phyloP scores from a whole-genome alignment of 2,797 vertebrate genomes.

The Taeniopygia guttata region DNA sequence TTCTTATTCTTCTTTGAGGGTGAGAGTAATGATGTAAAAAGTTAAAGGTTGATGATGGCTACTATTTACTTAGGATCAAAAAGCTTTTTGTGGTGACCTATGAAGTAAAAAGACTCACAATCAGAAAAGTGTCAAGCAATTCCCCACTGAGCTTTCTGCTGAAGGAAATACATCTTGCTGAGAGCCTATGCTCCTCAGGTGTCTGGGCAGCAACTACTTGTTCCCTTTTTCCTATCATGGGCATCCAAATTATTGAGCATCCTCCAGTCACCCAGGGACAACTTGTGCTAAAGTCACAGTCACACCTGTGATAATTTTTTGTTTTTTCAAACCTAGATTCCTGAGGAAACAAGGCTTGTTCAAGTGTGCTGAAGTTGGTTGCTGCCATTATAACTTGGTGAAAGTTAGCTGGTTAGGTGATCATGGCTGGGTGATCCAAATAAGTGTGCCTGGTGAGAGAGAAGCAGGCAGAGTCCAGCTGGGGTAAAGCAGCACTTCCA shows the following conservation, averaged over 20 bases:
- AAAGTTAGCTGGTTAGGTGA: not conserved
- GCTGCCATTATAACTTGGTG: not conserved
- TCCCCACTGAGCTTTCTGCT: not conserved
- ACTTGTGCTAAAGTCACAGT: not conserved
- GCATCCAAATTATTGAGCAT: not conserved
- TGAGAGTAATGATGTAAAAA: not conserved
- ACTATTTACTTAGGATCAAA: not conserved
- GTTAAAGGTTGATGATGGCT: not conserved
- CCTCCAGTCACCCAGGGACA: not conserved
- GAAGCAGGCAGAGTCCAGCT: not conserved
- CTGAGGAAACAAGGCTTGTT: not conserved
- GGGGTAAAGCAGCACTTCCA: not conserved
- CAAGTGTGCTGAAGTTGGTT: not conserved
- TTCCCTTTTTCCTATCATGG: not conserved
- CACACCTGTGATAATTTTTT: not conserved
- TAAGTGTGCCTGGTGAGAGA: not conserved
- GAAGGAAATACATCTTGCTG: not conserved
- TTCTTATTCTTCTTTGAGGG: not conserved
- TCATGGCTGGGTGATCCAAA: no score
- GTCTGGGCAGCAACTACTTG: not conserved
- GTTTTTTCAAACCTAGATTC: not conserved
- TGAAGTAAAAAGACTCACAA: not conserved
- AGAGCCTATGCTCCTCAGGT: rapidly evolving
- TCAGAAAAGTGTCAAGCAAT: not conserved
- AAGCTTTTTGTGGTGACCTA: not conserved